Base-by-base conservation (phyloP, 1,140 invertebrate species). In the Neoseiulus cucumeris region DNA sequence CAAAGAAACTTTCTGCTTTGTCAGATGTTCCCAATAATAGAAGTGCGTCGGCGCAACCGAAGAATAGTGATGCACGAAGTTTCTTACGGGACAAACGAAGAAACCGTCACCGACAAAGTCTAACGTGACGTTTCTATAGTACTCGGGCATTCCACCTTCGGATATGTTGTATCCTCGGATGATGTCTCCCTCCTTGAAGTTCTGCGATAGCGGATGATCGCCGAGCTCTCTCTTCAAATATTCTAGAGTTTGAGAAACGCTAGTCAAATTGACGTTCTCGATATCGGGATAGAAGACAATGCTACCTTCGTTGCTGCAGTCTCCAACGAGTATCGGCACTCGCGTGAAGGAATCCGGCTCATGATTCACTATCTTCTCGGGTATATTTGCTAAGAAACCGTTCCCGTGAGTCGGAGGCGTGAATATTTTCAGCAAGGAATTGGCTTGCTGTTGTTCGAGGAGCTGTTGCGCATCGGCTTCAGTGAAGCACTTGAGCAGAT, bases 1-100 rank as follows among this genome's bases (percentile, higher is more conserved):
- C 14, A 59, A 20, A 25, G 51, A 59, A 9, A 25, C 45, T 28
- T 47, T 47, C 45, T 47, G 45, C 14, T 47, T 20, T 14, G 45
- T 47, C 4, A 47, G 45, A 22, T 28, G 18, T 14, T 47, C 45
- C 45, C 45, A 47, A 14, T 47, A 47, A 28, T 47, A 47, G 28
- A 47, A 47, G 14, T 14, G 28, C 14, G 45, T 47, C 45, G 45
- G 14, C 4, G 45, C 45, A 7, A 47, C 45, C 14, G 45, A 20
- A 47, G 45, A 47, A 28, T 47, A 47, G 45, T 47, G 45, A 47
- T 47, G 45, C 18, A 47, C 45, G 45, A 22, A 47, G 45, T 47
- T 47, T 14, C 45, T 47, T 14, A 59, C 51, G 14, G 51, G 22
- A 9, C 51, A 59, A 9, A 59, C 51, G 22, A 59, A 59, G 22